Conservation (phyloP, 2,797 vertebrate genomes). For the Channallabes apus region DNA sequence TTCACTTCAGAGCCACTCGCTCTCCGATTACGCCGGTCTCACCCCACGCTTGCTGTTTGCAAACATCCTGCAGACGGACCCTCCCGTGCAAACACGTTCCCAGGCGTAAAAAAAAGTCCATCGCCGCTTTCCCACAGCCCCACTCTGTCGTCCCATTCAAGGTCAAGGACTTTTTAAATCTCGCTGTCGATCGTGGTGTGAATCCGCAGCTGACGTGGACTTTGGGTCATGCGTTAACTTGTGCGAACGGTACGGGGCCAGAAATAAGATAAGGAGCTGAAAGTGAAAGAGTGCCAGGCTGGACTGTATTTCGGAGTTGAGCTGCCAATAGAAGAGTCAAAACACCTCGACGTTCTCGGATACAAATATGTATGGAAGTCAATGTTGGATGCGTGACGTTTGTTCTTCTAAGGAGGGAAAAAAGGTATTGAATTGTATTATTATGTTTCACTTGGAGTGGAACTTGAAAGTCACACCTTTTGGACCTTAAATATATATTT, state of each 20-base stretch:
- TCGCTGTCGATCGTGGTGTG: background rate
- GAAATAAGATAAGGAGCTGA: background rate
- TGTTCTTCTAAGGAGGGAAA: background rate
- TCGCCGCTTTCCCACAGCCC: background rate
- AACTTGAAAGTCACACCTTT: background rate
- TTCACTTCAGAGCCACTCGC: background rate
- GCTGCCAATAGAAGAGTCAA: background rate
- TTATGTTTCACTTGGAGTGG: background rate
- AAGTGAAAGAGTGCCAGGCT: background rate
- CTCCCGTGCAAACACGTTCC: background rate
- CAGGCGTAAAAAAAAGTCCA: background rate
- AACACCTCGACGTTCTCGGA: background rate
- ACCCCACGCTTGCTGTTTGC: background rate
- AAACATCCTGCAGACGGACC: background rate
- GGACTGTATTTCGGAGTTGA: background rate
- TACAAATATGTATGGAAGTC: background rate
- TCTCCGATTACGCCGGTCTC: conserved; percentile 41
- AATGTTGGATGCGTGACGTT: background rate
- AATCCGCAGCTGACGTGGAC: conserved; percentile 22
- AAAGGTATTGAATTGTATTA: background rate
- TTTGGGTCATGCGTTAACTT: background rate
- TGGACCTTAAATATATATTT: too few relatives aligned
- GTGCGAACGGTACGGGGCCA: background rate
- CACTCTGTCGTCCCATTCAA: background rate
- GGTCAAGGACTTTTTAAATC: background rate